Base-by-base conservation (phyloP, 30 jellyfish, hydroid and myxozoan genomes). In the Hydractinia echinata region DNA sequence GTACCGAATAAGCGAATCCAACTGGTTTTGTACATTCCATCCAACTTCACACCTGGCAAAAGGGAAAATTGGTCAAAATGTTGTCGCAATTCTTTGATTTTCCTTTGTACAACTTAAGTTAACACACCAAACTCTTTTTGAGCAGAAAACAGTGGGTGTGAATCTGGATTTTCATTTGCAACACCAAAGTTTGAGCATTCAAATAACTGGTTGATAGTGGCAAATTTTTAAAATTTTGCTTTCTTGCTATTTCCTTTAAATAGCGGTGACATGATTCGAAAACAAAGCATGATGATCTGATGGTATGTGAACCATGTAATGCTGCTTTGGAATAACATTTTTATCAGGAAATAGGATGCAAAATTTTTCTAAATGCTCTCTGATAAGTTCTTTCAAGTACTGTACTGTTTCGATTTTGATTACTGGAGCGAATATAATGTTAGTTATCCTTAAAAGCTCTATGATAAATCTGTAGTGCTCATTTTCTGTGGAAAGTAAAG, bases 111-210 rank as follows among this genome's bases (percentile, higher is more conserved):
- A 50, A 73, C 77, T 7, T 54, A 18, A 20, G 50, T 72, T 58
- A 82, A 50, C n/a, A 82, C 89, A n/a, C 89, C 89, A 68, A n/a
- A 56, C 15, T 82, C 72, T 30, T 66, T 51, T 53, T 82, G 85
- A 18, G 85, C 72, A 8, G 89, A 64, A 61, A 82, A 82, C 20
- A 69, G 77, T 72, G 89, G 89, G 72, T 82, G 89, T 9, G 83
- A 44, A 16, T 50, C 16, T 19, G 85, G 61, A 5, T 58, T 62
- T 51, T 69, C 85, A 50, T 55, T 21, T 8, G 53, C 73, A 71
- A 52, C 77, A 20, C 89, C 89, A 72, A 67, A 82, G 56, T 82
- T 48, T 48, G 77, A 18, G 66, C 89, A 82, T 71, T 82, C 89
- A 58, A 68, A 54, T 61, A 82, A 51, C 72, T 82, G 89, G 72